These are phyloP conservation scores for Drosophila trapezifrons DNA, from an alignment of 1,140 invertebrate genomes.

Conservation along the genomic window DNA sequence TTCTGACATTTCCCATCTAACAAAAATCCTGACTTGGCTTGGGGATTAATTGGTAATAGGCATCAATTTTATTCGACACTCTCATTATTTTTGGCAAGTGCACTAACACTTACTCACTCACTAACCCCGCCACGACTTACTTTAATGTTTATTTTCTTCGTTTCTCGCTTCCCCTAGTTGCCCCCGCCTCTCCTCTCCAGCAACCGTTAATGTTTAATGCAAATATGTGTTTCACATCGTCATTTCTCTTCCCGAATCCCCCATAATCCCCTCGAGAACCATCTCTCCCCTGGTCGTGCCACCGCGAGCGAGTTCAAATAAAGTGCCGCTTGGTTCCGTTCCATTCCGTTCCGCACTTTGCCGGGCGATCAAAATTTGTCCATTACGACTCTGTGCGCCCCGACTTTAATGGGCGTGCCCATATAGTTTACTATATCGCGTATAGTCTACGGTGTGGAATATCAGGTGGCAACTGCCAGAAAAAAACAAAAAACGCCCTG, in stretches of 20 bases:
- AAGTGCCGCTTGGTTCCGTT: slow-evolving; percentile 55
- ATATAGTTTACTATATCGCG: slow-evolving; percentile 11
- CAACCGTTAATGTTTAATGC: slow-evolving; percentile 78
- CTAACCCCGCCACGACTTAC: slow-evolving; percentile 23
- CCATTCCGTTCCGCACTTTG: slow-evolving; percentile 45
- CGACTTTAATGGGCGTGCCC: slow-evolving; percentile 18
- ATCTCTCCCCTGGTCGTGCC: background rate
- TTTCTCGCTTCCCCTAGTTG: slow-evolving; percentile 59
- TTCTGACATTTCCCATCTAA: too few species aligned
- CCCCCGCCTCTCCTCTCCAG: background rate
- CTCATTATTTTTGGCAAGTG: slow-evolving; percentile 8
- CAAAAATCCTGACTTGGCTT: too few species aligned
- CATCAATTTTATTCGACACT: too few species aligned
- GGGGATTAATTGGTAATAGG: background rate
- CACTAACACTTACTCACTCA: slow-evolving; percentile 7
- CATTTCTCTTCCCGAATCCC: slow-evolving; percentile 20
- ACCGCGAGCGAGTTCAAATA: slow-evolving; percentile 47
- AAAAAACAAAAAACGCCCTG: slow-evolving; percentile 4
- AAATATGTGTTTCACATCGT: slow-evolving; percentile 68
- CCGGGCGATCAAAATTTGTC: slow-evolving; percentile 45
- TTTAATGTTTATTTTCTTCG: slow-evolving; percentile 79
- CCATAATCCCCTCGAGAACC: slow-evolving; percentile 6
- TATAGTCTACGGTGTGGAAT: slow-evolving; percentile 1
- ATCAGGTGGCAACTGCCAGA: slow-evolving; percentile 14
- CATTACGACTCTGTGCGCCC: slow-evolving; percentile 16